Conservation (phyloP, 2,888 invertebrate genomes). For the Rhogogaster chlorosoma region DNA sequence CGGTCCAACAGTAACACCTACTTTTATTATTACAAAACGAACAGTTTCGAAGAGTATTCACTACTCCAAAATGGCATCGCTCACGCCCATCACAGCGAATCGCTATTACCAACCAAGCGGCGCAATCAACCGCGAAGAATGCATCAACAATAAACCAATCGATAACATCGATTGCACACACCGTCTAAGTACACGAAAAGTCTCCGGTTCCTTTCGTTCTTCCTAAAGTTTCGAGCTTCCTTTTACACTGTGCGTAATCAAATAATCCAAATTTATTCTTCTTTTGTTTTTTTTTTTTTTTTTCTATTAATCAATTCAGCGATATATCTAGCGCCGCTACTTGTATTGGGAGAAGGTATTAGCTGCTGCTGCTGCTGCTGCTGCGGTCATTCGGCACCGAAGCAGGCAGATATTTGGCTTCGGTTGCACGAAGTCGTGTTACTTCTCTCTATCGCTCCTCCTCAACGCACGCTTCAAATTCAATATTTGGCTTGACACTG, state of each 20-base stretch:
- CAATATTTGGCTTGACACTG: slow-evolving; percentile 43
- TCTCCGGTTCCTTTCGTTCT: not conserved
- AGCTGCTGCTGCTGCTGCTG: not conserved
- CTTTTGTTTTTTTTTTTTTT: not conserved
- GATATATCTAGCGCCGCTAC: not conserved
- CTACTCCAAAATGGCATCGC: slow-evolving; percentile 14
- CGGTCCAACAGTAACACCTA: slow-evolving; percentile 8
- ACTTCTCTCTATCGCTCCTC: not conserved
- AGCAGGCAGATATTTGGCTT: slow-evolving; percentile 41
- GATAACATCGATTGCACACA: slow-evolving; percentile 40
- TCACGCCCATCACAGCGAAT: not conserved
- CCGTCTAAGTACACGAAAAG: not conserved
- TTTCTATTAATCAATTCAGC: not conserved
- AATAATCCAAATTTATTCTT: not conserved
- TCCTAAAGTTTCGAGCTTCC: not conserved
- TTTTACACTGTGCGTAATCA: not conserved
- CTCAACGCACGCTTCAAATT: slow-evolving; percentile 41
- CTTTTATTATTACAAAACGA: not conserved
- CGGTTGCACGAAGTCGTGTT: slow-evolving; percentile 26
- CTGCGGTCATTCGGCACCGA: not conserved
- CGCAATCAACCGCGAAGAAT: slow-evolving; percentile 35
- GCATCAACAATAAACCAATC: slow-evolving; percentile 26
- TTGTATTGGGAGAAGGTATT: not conserved
- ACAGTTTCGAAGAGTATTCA: not conserved
- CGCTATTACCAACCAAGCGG: not conserved